Evolutionary conservation across 2,113 vertebrate species (phyloP), one percentile per base, ranked within the genome.

Genomic region (Holacanthus passer): DNA sequence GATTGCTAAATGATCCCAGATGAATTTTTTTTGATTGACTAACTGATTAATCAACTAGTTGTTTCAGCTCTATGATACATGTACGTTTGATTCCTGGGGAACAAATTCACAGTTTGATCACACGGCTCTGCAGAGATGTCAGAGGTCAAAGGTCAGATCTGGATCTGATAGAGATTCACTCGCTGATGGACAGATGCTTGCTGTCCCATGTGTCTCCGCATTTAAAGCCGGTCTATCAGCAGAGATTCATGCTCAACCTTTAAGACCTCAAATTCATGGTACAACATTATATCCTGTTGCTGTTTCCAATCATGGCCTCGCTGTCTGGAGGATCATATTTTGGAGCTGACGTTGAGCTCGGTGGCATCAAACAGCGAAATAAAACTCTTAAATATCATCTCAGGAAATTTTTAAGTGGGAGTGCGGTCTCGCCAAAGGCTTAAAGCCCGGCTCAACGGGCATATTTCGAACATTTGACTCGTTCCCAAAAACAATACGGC

Each of bases 401-500:
- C 64, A 73, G 78, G 82, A 84, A 79, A 80, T 73, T 48, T 83
- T 77, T 52, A 81, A 90, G 86, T 63, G 66, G 82, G 83, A 31
- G 81, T 19, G 79, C 45, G 45, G 86, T 70, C 71, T 79, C 47
- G 78, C 89, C 83, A 86, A 83, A 45, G 84, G 70, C 85, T 84
- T 67, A 56, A 65, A 41, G 27, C 77, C 74, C 73, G 7, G 45
- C 68, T 87, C 35, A 47, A 37, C 65, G 86, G 86, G 80, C 81
- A 90, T 86, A 87, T 88, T 90, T 85, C 3, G 56, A 92, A 87
- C 84, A 29, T 89, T 91, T 92, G 87, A 91, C 75, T 86, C 48
- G 0, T 20, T 84, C 86, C 89, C 93, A 91, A 91, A 86, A 88
- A 88, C 86, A 91, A 93, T 87, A 89, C 43, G 0, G 32, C 11